A percentile compares a stretch with the other conserved stretches of the same genome.
Evolutionary conservation across 35 echinoderm and acorn worm species (phyloP).

Genomic region (Holothuria glaberrima): DNA sequence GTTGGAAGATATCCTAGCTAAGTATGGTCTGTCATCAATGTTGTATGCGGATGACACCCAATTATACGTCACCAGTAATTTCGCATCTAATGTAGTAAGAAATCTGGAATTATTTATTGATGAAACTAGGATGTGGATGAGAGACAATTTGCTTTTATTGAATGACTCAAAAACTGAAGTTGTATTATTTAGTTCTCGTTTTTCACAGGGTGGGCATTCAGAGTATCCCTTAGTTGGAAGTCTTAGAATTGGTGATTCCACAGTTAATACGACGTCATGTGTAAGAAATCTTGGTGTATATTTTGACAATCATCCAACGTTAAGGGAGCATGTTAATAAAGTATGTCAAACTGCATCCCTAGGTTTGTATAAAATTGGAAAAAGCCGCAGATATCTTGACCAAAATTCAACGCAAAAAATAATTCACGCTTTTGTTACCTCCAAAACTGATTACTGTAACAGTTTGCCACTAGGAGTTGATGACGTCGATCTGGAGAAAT

Average conservation of each 20-base stretch:
- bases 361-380: neutral
- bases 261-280: neutral
- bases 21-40: neutral
- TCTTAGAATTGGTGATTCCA: conserved; percentile 3
- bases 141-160: too few relatives aligned
- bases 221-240: neutral
- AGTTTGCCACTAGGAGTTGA: too few relatives aligned
- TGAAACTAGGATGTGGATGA: too few relatives aligned
- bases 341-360: neutral
- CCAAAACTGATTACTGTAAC: neutral
- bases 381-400: neutral
- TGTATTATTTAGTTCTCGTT: neutral
- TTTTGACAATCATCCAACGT: neutral
- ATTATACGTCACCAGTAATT: neutral
- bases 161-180: neutral
- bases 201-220: neutral
- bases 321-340: neutral
- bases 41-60: neutral
- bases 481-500: too few relatives aligned
- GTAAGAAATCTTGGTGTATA: neutral
- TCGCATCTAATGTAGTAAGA: too few relatives aligned
- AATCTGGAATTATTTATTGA: too few relatives aligned
- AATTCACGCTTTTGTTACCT: neutral
- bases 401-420: neutral
- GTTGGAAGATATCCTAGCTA: neutral